Base-by-base conservation (phyloP, 2,888 invertebrate genomes). In the Agrochola litura region DNA sequence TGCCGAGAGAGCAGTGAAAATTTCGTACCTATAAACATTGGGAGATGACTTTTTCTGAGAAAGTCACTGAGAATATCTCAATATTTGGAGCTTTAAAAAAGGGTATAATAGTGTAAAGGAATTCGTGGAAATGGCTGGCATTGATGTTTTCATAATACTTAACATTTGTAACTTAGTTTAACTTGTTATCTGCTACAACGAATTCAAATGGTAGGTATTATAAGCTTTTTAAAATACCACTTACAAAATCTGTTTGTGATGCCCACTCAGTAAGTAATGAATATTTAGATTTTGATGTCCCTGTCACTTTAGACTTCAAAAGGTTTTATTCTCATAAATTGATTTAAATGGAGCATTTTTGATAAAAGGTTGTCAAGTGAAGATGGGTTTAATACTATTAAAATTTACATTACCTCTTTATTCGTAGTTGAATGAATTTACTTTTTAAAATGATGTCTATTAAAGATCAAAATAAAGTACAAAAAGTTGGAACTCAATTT, bases 361-460 rank as follows among this genome's bases (percentile, higher is more conserved):
- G 67, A 68, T 74, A 79, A 79, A 79, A 74, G 58, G 54, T 54
- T 79, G 64, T 65, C 67, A 60, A 68, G 25, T 37, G n/a, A 60
- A 68, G 52, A 69, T 60, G 37, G 52, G 25, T 54, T 25, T 54
- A 78, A 79, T 68, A 46, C 25, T 37, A 73, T 60, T 64, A 19
- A 64, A 58, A 46, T 72, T 25, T 54, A 41, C 10, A 60, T 66
- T n/a, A 63, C 14, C 71, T 49, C 43, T 69, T 60, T 46, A 46
- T 41, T 66, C 6, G 6, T n/a, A n/a, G 10, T 54, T n/a, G 22
- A 70, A 25, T 66, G 14, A 30, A 41, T 56, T 60, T 16, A 14
- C 6, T 58, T 56, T 68, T 77, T 46, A 16, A 37, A 67, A 25
- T 46, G 4, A 25, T 19, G 37, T 25, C 12, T 19, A 12, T 5